A percentile compares a stretch with the other conserved stretches of the same genome.
Evolutionary conservation across 2,797 vertebrate species (phyloP).

Genomic region (Octomys mimax): DNA sequence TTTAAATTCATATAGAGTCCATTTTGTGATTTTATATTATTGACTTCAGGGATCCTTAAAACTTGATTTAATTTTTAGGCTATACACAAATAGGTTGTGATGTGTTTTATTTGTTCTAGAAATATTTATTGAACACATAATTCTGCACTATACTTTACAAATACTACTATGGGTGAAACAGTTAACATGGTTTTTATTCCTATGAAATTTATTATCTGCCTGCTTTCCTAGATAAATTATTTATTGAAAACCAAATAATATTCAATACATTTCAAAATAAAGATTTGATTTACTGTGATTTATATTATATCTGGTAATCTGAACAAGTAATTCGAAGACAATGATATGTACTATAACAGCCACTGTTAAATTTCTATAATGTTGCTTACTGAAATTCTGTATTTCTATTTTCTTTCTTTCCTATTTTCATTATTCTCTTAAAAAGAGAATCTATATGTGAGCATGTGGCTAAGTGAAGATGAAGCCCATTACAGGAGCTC

Average conservation of each 20-base stretch:
- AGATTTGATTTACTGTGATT: slow-evolving; percentile 14
- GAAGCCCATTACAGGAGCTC: not conserved
- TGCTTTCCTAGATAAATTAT: not conserved
- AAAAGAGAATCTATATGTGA: too few relatives aligned
- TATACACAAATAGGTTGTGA: not conserved
- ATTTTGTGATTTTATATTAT: slow-evolving; percentile 34
- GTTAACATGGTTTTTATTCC: not conserved
- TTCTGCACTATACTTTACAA: not conserved
- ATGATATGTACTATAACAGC: too few relatives aligned
- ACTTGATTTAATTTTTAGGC: slow-evolving; percentile 22
- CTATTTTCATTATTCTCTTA: too few relatives aligned
- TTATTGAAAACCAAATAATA: slow-evolving; percentile 8
- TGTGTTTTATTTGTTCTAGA: slow-evolving; percentile 42
- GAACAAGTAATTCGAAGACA: too few relatives aligned
- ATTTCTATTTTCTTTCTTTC: too few relatives aligned
- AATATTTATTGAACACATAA: slow-evolving; percentile 27
- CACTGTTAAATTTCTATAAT: too few relatives aligned
- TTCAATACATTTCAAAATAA: not conserved
- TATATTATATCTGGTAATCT: not conserved
- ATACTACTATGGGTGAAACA: not conserved
- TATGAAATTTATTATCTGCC: not conserved
- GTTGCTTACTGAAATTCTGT: too few relatives aligned
- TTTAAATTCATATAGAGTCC: not conserved
- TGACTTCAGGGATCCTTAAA: not conserved
- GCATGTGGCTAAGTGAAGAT: not conserved